Evolutionary conservation across 2,797 vertebrate genomes (phyloP).

Genomic region (Natrix natrix): DNA sequence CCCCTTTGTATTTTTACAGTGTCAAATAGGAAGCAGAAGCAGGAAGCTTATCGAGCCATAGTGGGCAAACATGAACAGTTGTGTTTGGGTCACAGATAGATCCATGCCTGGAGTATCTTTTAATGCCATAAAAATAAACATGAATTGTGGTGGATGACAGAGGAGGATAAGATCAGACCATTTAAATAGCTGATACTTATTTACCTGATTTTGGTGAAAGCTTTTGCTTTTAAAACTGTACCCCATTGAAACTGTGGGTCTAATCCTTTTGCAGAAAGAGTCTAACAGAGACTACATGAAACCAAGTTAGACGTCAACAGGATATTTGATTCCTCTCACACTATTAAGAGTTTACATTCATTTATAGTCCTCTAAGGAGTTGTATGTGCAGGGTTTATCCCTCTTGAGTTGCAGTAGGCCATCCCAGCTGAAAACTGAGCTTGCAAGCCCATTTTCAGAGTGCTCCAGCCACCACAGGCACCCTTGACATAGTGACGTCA

Average conservation of each 20-base stretch:
- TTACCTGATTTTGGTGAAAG: neutral
- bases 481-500: too few species aligned
- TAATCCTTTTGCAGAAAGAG: neutral
- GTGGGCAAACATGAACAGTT: neutral
- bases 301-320: neutral
- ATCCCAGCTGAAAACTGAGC: too few species aligned
- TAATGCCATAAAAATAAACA: neutral
- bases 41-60: neutral
- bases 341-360: neutral
- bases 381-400: neutral
- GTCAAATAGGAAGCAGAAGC: neutral
- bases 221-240: neutral
- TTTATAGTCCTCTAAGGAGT: neutral
- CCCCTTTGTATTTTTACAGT: neutral
- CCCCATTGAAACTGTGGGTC: neutral
- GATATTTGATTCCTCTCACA: neutral
- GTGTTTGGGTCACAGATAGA: neutral
- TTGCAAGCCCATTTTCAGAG: too few species aligned
- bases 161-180: neutral
- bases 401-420: neutral
- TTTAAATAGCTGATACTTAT: neutral
- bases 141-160: neutral
- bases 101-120: neutral
- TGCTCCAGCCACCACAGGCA: too few species aligned
- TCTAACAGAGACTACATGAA: neutral